Conservation (phyloP, 2,888 invertebrate genomes). For the Chrysolina oricalcia region DNA sequence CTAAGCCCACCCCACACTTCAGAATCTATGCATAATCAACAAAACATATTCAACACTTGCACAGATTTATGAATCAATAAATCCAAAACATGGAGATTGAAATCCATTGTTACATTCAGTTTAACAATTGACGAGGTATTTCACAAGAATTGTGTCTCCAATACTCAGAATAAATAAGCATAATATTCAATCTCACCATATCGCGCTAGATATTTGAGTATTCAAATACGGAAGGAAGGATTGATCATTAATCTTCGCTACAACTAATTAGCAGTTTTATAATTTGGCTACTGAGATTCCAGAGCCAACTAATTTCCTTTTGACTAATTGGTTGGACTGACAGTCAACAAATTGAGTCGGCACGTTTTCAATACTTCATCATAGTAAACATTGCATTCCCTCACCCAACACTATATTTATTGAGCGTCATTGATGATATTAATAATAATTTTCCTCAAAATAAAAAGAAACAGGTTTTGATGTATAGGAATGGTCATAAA, state of each 20-base stretch:
- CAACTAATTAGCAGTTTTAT: not conserved
- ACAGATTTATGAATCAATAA: slow-evolving; percentile 12
- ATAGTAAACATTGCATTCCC: too few relatives aligned
- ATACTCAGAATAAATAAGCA: not conserved
- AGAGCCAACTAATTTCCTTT: not conserved
- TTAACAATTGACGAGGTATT: not conserved
- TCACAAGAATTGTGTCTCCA: not conserved
- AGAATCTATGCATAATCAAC: slow-evolving; percentile 14
- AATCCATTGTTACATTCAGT: slow-evolving; percentile 15
- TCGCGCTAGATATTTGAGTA: not conserved
- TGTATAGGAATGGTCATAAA: too few relatives aligned
- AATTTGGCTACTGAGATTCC: not conserved
- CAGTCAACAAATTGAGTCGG: too few relatives aligned
- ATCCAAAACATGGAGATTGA: slow-evolving; percentile 14
- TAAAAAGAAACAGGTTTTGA: too few relatives aligned
- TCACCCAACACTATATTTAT: too few relatives aligned
- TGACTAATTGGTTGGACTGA: not conserved
- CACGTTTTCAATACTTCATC: too few relatives aligned
- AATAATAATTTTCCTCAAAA: too few relatives aligned
- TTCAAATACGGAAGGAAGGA: not conserved
- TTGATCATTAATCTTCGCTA: not conserved
- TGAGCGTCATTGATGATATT: too few relatives aligned
- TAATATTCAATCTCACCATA: not conserved
- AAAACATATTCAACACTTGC: slow-evolving; percentile 20
- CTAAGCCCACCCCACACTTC: slow-evolving; percentile 8